Percentiles rank a stretch among this genome's conserved stretches.
Evolutionary conservation across 30 jellyfish, hydroid and myxozoan genomes (phyloP).

Genomic region (Cassiopea andromeda): DNA sequence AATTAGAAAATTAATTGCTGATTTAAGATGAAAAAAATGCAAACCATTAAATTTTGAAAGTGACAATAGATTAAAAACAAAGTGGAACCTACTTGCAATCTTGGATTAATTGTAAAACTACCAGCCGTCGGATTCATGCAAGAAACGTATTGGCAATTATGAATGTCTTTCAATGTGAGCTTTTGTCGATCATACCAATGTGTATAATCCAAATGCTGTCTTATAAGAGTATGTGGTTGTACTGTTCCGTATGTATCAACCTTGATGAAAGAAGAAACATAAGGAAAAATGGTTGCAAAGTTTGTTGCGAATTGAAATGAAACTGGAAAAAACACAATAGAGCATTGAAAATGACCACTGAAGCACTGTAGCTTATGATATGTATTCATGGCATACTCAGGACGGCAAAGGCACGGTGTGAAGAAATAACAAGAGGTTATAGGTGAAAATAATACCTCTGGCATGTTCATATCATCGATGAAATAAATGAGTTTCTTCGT

Average conservation of each 20-base stretch:
- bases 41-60: not conserved
- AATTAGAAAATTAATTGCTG: no score
- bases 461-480: constrained; percentile 99
- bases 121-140: constrained; percentile 99
- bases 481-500: constrained; percentile 89
- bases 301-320: no score
- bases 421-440: not conserved
- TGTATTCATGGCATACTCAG: no score
- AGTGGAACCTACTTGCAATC: constrained; percentile 78
- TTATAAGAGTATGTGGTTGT: constrained; percentile 96
- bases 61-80: not conserved
- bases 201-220: constrained; percentile 96
- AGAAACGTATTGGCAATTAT: constrained; percentile 96
- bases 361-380: no score
- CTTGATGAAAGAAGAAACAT: constrained; percentile 22
- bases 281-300: no score
- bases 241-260: constrained; percentile 99
- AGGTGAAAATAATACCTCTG: constrained; percentile 70
- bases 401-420: no score
- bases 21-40: not conserved
- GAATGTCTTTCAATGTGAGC: constrained; percentile 89
- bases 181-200: constrained; percentile 99
- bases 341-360: no score
- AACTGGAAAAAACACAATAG: no score
- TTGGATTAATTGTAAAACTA: constrained; percentile 94